Base-by-base conservation (phyloP, 2,888 invertebrate genomes). In the Agonum fuliginosum region DNA sequence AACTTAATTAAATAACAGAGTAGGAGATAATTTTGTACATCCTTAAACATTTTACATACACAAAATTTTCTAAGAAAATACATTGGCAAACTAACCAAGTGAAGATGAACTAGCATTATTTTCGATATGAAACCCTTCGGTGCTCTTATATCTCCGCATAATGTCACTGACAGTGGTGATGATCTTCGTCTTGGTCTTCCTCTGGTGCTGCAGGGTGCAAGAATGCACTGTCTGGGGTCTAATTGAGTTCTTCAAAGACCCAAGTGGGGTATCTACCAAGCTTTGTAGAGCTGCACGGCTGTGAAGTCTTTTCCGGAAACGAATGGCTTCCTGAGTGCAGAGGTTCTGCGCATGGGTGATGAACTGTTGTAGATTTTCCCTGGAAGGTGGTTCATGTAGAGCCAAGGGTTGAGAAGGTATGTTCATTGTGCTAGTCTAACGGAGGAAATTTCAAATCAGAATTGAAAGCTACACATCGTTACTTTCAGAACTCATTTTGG, bases 281-380 rank as follows among this genome's bases (percentile, higher is more conserved):
- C 20, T 62, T 17, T 14, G 58, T 30, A 27, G 58, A 1, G 58
- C 58, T 8, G 14, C 2, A 10, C 67, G 37, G 3, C 37, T 37
- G 22, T 41, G 41, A 3, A 67, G 10, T 20, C 41, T 14, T 20
- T 67, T 67, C 12, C 41, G 67, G 12, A 8, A 37, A 6, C 41
- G 37, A 0, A 67, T 6, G 2, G n/a, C 41, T 20, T 67, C 67
- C 17, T 67, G 67, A 5, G 37, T 67, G 22, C 22, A 41, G 5
- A 67, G 41, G 3, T 10, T 67, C 37, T 67, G 67, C n/a, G 67
- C 67, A 37, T 67, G 67, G 12, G 17, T n/a, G 19, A 67, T 67
- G 20, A 67, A 67, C 20, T 67, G 20, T 4, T 41, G 67, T n/a
- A 67, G 22, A 19, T 67, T 19, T n/a, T 67, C 67, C 20, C 20